These are phyloP conservation scores for Platynereis dumerilii DNA, from an alignment of 2,888 invertebrate genomes.

Conservation along the genomic window DNA sequence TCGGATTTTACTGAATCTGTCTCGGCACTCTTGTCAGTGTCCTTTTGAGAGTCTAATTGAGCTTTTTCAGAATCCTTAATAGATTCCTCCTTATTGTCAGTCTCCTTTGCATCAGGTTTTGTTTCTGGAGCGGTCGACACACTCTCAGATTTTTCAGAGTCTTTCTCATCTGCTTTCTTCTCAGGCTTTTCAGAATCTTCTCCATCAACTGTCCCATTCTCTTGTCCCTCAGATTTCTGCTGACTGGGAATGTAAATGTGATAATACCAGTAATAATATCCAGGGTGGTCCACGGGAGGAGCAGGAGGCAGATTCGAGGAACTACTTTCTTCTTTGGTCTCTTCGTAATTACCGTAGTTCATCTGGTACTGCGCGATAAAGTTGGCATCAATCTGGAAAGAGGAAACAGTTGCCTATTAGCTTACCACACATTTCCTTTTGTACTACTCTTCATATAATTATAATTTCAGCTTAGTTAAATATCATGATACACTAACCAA, in stretches of 20 bases:
- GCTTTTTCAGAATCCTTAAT: background rate
- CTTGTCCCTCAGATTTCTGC: background rate
- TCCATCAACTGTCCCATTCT: slow-evolving; percentile 25
- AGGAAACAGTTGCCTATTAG: background rate
- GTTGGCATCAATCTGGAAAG: slow-evolving; percentile 82
- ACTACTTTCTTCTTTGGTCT: background rate
- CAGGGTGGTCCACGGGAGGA: slow-evolving; percentile 8
- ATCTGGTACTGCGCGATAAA: slow-evolving; percentile 96
- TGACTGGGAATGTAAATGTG: slow-evolving; percentile 7
- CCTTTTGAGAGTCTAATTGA: background rate
- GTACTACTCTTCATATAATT: no score
- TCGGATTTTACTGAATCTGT: no score
- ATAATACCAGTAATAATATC: slow-evolving; percentile 11
- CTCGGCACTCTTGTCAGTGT: no score
- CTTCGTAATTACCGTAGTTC: slow-evolving; percentile 71
- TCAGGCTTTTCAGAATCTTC: slow-evolving; percentile 37
- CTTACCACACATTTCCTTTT: background rate
- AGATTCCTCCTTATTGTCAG: background rate
- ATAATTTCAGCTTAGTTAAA: no score
- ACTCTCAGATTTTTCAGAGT: slow-evolving; percentile 7
- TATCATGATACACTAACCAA: background rate
- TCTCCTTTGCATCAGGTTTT: background rate
- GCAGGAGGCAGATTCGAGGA: slow-evolving; percentile 6
- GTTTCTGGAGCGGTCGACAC: background rate
- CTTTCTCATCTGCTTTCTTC: background rate